Evolutionary conservation across 2,113 vertebrate genomes (phyloP), one percentile per base, ranked within the genome.

Genomic region (Empidonax traillii): DNA sequence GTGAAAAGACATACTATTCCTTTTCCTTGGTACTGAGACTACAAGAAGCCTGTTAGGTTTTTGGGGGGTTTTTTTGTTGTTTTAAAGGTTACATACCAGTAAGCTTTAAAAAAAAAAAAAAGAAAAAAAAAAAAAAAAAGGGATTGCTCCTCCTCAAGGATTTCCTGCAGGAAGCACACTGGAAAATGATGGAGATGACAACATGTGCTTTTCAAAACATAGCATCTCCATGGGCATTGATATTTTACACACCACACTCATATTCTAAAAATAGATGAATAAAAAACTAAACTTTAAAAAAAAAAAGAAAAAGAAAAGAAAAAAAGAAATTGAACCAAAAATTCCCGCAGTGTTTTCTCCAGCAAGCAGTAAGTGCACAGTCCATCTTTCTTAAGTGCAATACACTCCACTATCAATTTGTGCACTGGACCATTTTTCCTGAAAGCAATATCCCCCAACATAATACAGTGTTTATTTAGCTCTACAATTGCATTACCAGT

Each of bases 351-450:
- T 58, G 58, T 78, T 78, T 65, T 79, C 84, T 87, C 53, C 22
- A 85, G 77, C 56, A 66, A 77, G 53, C 84, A 89, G 69, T 89
- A 89, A 95, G 93, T 87, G 74, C 84, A 78, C 93, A 85, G 73
- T 96, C 65, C 81, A 8, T 94, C 95, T 94, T 89, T 84, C 91
- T 89, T 94, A 96, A 96, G 86, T 82, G 89, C 95, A 78, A 84
- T 92, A 91, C 43, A 92, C 84, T 94, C 93, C 76, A 75, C 84
- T 94, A 95, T 94, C 94, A 90, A 93, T 94, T 92, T 94, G 89
- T 94, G 91, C 91, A 87, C 80, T 89, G 93, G 86, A 93, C 89
- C 93, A 94, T 96, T 96, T 95, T 96, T 96, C 93, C 87, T 85
- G 87, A 89, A 96, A 94, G 93, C 65, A 96, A 96, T 91, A 95